phyloP scores from a whole-genome alignment of 1,140 invertebrate genomes.

The Bombyx mandarina region DNA sequence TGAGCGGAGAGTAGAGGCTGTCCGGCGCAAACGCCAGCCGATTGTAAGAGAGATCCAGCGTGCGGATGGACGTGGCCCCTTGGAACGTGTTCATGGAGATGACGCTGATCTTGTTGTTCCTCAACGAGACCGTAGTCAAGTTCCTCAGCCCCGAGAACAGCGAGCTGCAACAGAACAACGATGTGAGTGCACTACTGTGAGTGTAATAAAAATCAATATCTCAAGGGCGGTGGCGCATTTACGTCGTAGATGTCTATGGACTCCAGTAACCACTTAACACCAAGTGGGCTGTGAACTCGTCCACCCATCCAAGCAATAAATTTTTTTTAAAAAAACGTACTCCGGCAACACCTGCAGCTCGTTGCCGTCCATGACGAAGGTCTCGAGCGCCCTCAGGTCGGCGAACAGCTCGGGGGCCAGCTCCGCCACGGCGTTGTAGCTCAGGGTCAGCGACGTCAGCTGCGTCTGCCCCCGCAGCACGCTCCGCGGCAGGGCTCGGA shows the following conservation, averaged over 20 bases:
- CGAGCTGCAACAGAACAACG: constrained; percentile 7
- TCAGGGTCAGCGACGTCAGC: not conserved
- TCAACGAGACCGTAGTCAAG: constrained; percentile 13
- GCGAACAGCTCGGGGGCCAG: not conserved
- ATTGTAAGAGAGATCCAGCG: constrained; percentile 23
- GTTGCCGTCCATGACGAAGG: not conserved
- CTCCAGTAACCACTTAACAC: too few relatives aligned
- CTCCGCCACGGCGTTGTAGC: not conserved
- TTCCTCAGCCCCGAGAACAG: constrained; percentile 20
- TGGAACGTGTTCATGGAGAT: constrained; percentile 20
- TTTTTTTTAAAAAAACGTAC: not conserved
- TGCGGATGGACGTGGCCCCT: constrained; percentile 17
- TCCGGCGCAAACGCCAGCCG: constrained; percentile 8
- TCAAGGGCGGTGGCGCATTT: too few relatives aligned
- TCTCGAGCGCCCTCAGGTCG: not conserved
- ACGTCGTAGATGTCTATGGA: too few relatives aligned
- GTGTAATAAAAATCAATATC: not conserved
- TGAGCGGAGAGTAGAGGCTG: constrained; percentile 13
- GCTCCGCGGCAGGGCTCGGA: not conserved
- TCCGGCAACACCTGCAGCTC: not conserved
- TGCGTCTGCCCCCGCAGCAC: not conserved
- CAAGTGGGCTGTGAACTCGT: too few relatives aligned
- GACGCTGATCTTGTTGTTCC: constrained; percentile 19
- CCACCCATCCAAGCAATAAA: too few relatives aligned
- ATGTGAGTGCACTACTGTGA: too few relatives aligned